Evolutionary conservation across 37 sponge, comb jelly and placozoan genomes (phyloP).

Genomic region (Halichondria panicea): DNA sequence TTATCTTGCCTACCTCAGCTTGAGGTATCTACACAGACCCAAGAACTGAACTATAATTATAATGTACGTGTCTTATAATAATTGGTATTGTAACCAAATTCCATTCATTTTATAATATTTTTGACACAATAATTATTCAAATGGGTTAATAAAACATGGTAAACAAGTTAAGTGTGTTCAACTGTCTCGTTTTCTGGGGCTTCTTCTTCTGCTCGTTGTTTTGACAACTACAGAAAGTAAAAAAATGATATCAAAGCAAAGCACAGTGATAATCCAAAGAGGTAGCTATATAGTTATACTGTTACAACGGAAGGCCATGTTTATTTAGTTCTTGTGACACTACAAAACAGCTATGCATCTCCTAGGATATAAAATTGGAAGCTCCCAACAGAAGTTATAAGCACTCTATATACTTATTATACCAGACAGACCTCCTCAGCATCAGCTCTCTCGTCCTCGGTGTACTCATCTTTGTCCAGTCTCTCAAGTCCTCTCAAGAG

Average conservation of each 20-base stretch:
- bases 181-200: background rate
- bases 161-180: too few species aligned
- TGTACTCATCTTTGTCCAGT: slow-evolving; percentile 91
- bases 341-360: too few species aligned
- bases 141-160: too few species aligned
- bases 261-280: too few species aligned
- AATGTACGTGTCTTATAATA: background rate
- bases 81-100: slow-evolving; percentile 3
- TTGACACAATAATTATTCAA: background rate
- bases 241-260: background rate
- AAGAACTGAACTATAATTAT: slow-evolving; percentile 2
- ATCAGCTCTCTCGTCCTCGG: slow-evolving; percentile 89
- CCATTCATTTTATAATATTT: background rate
- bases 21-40: slow-evolving; percentile 50
- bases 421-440: slow-evolving; percentile 81
- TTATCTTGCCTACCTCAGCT: slow-evolving; percentile 33
- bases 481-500: slow-evolving; percentile 77
- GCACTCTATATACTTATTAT: too few species aligned
- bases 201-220: slow-evolving; percentile 8
- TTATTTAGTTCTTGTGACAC: too few species aligned
- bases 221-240: slow-evolving; percentile 7
- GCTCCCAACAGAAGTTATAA: too few species aligned
- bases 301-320: too few species aligned
- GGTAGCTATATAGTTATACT: too few species aligned
- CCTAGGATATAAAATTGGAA: too few species aligned